These are phyloP conservation scores for Tetragonula clypearis DNA, from an alignment of 1,140 invertebrate genomes.

Conservation along the genomic window DNA sequence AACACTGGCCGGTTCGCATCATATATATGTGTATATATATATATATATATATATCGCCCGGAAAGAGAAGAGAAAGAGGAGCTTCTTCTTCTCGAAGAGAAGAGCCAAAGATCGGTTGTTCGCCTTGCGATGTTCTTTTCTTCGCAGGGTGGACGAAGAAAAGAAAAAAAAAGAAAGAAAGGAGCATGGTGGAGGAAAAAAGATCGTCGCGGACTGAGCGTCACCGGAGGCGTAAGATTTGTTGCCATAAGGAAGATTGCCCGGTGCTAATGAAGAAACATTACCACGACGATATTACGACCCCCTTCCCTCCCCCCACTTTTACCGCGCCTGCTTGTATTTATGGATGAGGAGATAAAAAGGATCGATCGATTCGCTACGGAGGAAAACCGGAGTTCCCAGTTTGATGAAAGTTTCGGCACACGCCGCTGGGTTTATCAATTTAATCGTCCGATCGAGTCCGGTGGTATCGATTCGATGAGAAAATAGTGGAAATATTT, in stretches of 20 bases:
- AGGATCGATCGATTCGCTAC: conserved; percentile 51
- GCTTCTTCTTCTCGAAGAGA: conserved; percentile 24
- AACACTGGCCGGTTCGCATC: conserved; percentile 61
- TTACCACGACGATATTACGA: conserved; percentile 75
- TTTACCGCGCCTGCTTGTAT: conserved; percentile 60
- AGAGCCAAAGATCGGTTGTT: conserved; percentile 58
- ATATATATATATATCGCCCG: conserved; percentile 39
- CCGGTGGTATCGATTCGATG: neutral
- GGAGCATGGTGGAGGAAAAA: conserved; percentile 37
- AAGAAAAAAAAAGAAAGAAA: too few species aligned
- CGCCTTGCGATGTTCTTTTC: conserved; percentile 4
- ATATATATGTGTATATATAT: conserved; percentile 22
- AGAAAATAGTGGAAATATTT: too few species aligned
- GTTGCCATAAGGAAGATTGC: conserved; percentile 78
- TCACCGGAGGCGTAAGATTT: conserved; percentile 70
- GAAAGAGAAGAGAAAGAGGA: neutral
- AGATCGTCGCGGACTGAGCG: conserved; percentile 34
- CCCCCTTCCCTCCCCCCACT: neutral
- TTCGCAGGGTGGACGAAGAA: conserved; percentile 51
- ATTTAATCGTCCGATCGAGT: neutral
- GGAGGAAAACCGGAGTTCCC: neutral
- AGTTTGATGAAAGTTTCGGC: neutral
- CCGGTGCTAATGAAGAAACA: conserved; percentile 77
- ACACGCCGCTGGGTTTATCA: neutral
- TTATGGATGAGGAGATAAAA: conserved; percentile 68